Percentiles rank a stretch among this genome's conserved stretches.
These are phyloP conservation scores for Chelonoidis abingdonii DNA, from an alignment of 2,113 vertebrate genomes.

Conservation along the genomic window DNA sequence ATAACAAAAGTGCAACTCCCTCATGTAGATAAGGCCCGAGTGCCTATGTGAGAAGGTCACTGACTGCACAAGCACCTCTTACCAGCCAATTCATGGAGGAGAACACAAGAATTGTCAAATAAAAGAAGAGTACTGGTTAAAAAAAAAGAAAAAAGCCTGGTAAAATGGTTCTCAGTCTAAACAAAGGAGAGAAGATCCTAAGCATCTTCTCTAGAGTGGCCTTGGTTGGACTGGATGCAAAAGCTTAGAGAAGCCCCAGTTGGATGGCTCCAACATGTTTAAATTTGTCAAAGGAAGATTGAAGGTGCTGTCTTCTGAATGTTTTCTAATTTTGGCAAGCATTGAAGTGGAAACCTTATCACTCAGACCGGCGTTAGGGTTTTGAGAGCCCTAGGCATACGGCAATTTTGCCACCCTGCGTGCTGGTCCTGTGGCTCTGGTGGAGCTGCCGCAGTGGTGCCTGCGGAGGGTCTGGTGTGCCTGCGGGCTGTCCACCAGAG, in stretches of 20 bases:
- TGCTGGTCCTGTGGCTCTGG: too few species aligned
- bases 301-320: not conserved
- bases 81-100: not conserved
- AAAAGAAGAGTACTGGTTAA: not conserved
- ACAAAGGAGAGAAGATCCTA: not conserved
- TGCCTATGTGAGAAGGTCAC: not conserved
- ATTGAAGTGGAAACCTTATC: not conserved
- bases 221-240: not conserved
- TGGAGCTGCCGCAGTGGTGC: too few species aligned
- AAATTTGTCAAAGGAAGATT: not conserved
- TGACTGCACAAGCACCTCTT: not conserved
- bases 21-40: not conserved
- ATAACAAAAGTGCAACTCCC: not conserved
- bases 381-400: too few species aligned
- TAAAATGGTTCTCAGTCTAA: not conserved
- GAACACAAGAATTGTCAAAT: not conserved
- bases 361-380: not conserved
- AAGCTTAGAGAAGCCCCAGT: not conserved
- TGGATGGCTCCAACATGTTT: not conserved
- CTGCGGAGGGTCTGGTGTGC: too few species aligned
- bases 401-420: too few species aligned
- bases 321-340: not conserved
- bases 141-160: not conserved
- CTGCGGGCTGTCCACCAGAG: too few species aligned
- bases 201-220: not conserved